Conservation (phyloP, 2,113 vertebrate species). For the Hippoglossus stenolepis region DNA sequence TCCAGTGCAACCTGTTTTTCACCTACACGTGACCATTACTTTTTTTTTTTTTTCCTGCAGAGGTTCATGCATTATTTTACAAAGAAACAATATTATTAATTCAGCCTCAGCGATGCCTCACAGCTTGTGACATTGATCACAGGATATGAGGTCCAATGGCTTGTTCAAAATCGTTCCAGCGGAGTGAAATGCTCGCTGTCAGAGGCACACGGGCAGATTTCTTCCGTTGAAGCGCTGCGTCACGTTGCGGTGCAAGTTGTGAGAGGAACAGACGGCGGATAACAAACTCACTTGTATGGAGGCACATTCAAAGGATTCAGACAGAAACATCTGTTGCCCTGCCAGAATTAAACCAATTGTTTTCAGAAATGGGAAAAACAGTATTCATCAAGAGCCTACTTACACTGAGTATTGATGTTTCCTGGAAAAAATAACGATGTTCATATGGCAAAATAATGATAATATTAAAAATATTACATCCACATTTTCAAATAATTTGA, state of each 20-base stretch:
- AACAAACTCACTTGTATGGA: not conserved
- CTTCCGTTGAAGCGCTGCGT: not conserved
- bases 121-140: constrained; percentile 49
- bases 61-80: constrained; percentile 30
- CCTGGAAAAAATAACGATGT: too few relatives aligned
- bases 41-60: not conserved
- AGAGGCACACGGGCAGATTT: constrained; percentile 2
- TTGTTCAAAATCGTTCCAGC: constrained; percentile 37
- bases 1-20: constrained; percentile 6
- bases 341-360: not conserved
- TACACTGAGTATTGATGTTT: too few relatives aligned
- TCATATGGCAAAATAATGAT: too few relatives aligned
- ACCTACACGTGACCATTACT: constrained; percentile 17
- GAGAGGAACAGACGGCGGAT: not conserved
- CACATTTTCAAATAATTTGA: too few relatives aligned
- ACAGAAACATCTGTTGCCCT: not conserved
- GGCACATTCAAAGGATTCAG: not conserved
- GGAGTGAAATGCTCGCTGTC: constrained; percentile 8
- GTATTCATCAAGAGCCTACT: too few relatives aligned
- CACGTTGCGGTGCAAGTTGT: constrained; percentile 11
- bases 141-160: constrained; percentile 30
- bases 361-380: too few relatives aligned
- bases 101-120: constrained; percentile 28
- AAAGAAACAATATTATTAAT: constrained; percentile 41
- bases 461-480: too few relatives aligned